Evolutionary conservation across 1,140 invertebrate species (phyloP).

Genomic region (Musca domestica): DNA sequence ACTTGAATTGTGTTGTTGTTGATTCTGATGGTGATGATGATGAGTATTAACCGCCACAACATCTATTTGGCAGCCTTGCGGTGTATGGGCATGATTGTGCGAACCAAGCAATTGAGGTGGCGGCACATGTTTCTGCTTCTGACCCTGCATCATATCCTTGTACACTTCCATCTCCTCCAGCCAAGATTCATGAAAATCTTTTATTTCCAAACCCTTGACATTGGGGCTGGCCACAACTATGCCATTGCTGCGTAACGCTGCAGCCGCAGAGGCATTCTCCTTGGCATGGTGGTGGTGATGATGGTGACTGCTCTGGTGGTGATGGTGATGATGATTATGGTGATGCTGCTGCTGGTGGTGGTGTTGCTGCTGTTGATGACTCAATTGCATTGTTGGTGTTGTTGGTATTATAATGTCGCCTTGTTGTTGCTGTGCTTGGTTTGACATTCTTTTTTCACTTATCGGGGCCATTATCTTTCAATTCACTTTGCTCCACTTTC

Average conservation of each 20-base stretch:
- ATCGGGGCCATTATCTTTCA: slow-evolving; percentile 46
- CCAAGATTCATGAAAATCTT: slow-evolving; percentile 52
- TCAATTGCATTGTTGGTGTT: background rate
- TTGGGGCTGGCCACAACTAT: background rate
- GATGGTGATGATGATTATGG: background rate
- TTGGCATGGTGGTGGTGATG: slow-evolving; percentile 22
- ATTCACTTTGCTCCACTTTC: slow-evolving; percentile 28
- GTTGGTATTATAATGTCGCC: background rate
- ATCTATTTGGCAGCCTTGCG: slow-evolving; percentile 26
- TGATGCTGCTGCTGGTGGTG: slow-evolving; percentile 16
- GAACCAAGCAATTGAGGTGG: slow-evolving; percentile 34
- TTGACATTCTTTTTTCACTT: slow-evolving; percentile 44
- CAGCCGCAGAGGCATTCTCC: slow-evolving; percentile 22
- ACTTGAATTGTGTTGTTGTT: background rate
- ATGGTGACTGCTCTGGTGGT: too few species aligned
- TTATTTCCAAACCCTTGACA: slow-evolving; percentile 45
- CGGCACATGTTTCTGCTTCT: slow-evolving; percentile 39
- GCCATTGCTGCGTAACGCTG: background rate
- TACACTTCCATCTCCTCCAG: slow-evolving; percentile 49
- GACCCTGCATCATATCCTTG: slow-evolving; percentile 43
- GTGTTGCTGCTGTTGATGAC: slow-evolving; percentile 15
- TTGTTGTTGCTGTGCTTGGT: slow-evolving; percentile 19
- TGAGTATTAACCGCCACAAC: slow-evolving; percentile 3
- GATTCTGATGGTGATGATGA: too few species aligned
- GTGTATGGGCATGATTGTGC: slow-evolving; percentile 30